Evolutionary conservation across 2,797 vertebrate species (phyloP), one percentile per base, ranked within the genome.

Genomic region (Mergus octosetaceus): DNA sequence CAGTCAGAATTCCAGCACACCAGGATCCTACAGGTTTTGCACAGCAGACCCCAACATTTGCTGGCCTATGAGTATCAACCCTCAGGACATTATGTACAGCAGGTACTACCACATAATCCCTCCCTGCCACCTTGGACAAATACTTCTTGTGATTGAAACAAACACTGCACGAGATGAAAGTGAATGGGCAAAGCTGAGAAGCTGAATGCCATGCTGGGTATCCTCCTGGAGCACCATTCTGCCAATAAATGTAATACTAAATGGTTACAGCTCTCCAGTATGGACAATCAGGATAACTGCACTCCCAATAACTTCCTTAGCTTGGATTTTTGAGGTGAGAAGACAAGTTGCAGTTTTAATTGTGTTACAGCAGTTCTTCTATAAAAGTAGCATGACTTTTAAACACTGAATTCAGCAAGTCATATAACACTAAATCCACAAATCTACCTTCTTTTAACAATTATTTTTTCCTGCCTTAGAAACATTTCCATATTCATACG

Each of bases 181-280:
- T 0, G 13, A 61, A 36, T 0, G 25, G 38, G n/a, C 47, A 45
- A 16, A 68, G 30, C 0, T 0, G 1, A 30, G 1, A 3, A 36
- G 28, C 45, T 21, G 38, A 53, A 58, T 11, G 47, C 38, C 38
- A 7, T 6, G 0, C 2, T 4, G 68, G 27, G 30, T 3, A 9
- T 32, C 13, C 4, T 57, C 66, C 74, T 10, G 72, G 17, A 62
- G 5, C 12, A 1, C 53, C 8, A 1, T 34, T n/a, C 49, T 38
- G 45, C 5, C 84, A 13, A 4, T 9, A 45, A 10, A 13, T 2
- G 8, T 8, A 1, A 39, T 5, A 39, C 5, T 27, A 17, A 28
- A 38, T 0, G 2, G 16, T 14, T 9, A 34, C 11, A 16, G 0
- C 24, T 41, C 13, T 78, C 17, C 34, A 2, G 7, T 10, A 13